Base-by-base conservation (phyloP, 2,888 invertebrate genomes). In the Calliphora vomitoria region DNA sequence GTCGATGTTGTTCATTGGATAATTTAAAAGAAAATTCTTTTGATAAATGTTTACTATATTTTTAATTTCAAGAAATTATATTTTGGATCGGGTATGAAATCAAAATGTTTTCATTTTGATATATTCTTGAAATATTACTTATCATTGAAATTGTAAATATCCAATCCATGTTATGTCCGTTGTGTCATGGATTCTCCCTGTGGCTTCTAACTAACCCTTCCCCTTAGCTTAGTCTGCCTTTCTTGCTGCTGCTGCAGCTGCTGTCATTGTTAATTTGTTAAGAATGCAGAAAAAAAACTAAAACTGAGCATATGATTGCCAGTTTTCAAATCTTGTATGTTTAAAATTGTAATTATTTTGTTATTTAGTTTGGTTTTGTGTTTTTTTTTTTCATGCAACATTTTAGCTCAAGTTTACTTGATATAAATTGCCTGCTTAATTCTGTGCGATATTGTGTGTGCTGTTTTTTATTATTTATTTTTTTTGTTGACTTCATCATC, bases 311-410 rank as follows among this genome's bases (percentile, higher is more conserved):
- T 66, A 81, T 87, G 72, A 84, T 78, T 87, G 76, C 76, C 31
- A 72, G 66, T 76, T 87, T 84, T 84, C 76, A 84, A 84, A 58
- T 71, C 10, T 80, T 74, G 13, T 64, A 25, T 44, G 64, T 41
- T 69, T 69, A 15, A 80, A 84, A 81, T 76, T 81, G 66, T 84
- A 87, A 84, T 87, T 87, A 84, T 84, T 81, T 38, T 60, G 35
- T 75, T 86, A 35, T 62, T 79, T 75, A 55, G 31, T 44, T 44
- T 44, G 44, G 13, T 13, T 44, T n/a, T n/a, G n/a, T 76, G 53
- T 38, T 66, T 55, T 47, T 38, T 50, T 41, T 50, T 55, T 53
- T 55, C 6, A 35, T 35, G 35, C n/a, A 66, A 41, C 78, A 78
- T 47, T 82, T 82, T 66, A 38, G 44, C 44, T 18, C 66, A 74